Evolutionary conservation across 2,888 invertebrate genomes (phyloP).

Genomic region (Agrotis exclamationis): DNA sequence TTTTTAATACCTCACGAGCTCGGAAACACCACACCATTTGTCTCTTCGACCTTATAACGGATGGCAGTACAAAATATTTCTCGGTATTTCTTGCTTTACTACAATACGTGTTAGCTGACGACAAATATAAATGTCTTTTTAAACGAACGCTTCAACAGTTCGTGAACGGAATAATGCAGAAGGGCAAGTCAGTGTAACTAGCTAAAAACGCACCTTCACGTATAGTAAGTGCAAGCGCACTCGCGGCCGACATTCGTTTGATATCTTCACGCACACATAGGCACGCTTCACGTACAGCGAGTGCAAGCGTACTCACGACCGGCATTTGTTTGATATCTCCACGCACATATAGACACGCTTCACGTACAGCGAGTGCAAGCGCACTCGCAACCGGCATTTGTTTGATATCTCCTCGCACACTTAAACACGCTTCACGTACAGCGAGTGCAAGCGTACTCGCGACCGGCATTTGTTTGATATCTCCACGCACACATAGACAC

Average conservation of each 20-base stretch:
- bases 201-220: neutral
- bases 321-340: too few relatives aligned
- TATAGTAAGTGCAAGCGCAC: neutral
- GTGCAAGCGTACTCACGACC: too few relatives aligned
- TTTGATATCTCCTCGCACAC: too few relatives aligned
- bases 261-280: neutral
- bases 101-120: slow-evolving; percentile 17
- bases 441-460: too few relatives aligned
- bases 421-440: too few relatives aligned
- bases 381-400: too few relatives aligned
- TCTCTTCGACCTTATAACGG: slow-evolving; percentile 34
- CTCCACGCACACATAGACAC: too few relatives aligned
- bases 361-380: too few relatives aligned
- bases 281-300: too few relatives aligned
- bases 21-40: slow-evolving; percentile 32
- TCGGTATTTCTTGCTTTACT: slow-evolving; percentile 20
- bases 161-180: slow-evolving; percentile 13
- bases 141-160: slow-evolving; percentile 22
- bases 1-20: slow-evolving; percentile 27
- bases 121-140: slow-evolving; percentile 49
- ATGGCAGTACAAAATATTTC: slow-evolving; percentile 24
- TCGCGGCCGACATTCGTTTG: neutral
- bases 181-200: neutral
- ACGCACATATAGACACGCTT: too few relatives aligned
- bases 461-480: too few relatives aligned